Evolutionary conservation across 2,888 invertebrate species (phyloP).

Genomic region (Acrobasis consociella): DNA sequence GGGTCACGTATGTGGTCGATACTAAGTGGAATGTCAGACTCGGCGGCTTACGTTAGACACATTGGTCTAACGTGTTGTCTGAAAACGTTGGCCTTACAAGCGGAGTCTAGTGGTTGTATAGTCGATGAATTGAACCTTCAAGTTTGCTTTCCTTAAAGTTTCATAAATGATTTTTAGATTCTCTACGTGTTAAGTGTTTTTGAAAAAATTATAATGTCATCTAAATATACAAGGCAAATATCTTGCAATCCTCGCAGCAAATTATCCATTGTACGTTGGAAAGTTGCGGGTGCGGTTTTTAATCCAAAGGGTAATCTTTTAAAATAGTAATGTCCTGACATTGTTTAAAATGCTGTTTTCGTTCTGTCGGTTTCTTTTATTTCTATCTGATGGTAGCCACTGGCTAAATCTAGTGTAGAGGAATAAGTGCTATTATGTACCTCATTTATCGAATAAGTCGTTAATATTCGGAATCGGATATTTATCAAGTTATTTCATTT

Average conservation of each 20-base stretch:
- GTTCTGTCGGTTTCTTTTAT: not conserved
- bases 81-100: no score
- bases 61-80: no score
- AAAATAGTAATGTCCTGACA: slow-evolving; percentile 34
- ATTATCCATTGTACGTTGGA: slow-evolving; percentile 37
- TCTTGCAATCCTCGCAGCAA: slow-evolving; percentile 34
- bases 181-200: slow-evolving; percentile 34
- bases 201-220: slow-evolving; percentile 46
- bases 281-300: slow-evolving; percentile 31
- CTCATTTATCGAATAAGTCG: no score
- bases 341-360: slow-evolving; percentile 29
- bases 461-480: no score
- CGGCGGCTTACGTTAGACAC: no score
- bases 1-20: no score
- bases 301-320: slow-evolving; percentile 31
- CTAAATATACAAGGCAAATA: slow-evolving; percentile 41
- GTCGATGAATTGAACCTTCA: slow-evolving; percentile 38
- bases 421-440: no score
- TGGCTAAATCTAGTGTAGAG: no score
- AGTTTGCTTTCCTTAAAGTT: slow-evolving; percentile 31
- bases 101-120: no score
- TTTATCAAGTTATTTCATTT: no score
- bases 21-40: no score
- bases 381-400: not conserved
- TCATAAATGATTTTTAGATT: slow-evolving; percentile 37